Evolutionary conservation across 2,113 vertebrate genomes (phyloP).

Genomic region (Phodopus roborovskii): DNA sequence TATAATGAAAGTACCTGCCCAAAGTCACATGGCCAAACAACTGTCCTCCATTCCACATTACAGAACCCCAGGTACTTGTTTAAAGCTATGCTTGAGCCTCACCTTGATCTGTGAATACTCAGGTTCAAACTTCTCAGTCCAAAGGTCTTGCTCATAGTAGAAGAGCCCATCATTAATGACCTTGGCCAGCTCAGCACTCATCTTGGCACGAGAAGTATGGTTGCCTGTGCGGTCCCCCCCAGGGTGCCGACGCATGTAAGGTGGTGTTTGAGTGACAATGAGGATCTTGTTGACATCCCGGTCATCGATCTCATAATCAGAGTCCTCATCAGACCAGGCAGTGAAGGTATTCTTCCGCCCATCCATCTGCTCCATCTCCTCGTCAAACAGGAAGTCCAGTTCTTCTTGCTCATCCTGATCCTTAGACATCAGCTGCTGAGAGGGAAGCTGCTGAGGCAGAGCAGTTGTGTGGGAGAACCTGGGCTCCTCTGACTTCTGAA

Average conservation of each 20-base stretch:
- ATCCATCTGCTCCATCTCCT: conserved; percentile 99
- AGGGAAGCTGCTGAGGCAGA: conserved; percentile 74
- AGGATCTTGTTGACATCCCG: conserved; percentile 98
- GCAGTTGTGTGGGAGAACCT: conserved; percentile 79
- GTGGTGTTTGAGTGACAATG: conserved; percentile 98
- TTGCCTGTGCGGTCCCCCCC: conserved; percentile 97
- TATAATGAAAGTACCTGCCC: neutral
- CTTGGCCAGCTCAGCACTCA: conserved; percentile 94
- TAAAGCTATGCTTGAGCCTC: conserved; percentile 59
- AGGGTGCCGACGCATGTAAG: conserved; percentile 96
- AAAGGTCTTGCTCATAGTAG: conserved; percentile 98
- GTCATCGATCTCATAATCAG: conserved; percentile 97
- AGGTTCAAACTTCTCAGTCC: conserved; percentile 96
- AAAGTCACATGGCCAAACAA: neutral
- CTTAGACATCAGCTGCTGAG: conserved; percentile 83
- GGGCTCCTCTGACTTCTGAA: conserved; percentile 90
- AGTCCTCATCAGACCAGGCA: conserved; percentile 97
- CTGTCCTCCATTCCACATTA: neutral
- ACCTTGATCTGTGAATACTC: conserved; percentile 99
- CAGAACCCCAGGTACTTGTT: neutral
- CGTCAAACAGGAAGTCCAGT: conserved; percentile 98
- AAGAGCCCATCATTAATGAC: conserved; percentile 98
- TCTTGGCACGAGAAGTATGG: conserved; percentile 96
- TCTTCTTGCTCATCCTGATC: conserved; percentile 97
- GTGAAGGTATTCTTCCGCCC: conserved; percentile 98